Evolutionary conservation across 1,140 invertebrate species (phyloP).

Genomic region (Drosophila burlai): DNA sequence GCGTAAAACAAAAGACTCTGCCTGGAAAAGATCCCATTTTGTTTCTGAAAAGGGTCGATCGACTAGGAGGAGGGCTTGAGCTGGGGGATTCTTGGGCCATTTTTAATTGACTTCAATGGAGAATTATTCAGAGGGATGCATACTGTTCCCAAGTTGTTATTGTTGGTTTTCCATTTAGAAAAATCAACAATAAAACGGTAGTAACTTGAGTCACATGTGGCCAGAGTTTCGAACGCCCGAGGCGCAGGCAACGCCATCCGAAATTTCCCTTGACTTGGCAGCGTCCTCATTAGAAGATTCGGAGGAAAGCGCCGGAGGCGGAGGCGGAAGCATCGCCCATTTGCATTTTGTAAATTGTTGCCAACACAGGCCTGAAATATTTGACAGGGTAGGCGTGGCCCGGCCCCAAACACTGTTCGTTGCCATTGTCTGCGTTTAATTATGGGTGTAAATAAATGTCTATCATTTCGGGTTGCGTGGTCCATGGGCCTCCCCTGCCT

Average conservation of each 20-base stretch:
- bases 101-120: slow-evolving; percentile 59
- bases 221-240: slow-evolving; percentile 41
- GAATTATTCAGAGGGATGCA: slow-evolving; percentile 23
- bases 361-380: slow-evolving; percentile 66
- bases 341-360: slow-evolving; percentile 78
- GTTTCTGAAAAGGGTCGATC: slow-evolving; percentile 56
- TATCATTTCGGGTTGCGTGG: slow-evolving; percentile 60
- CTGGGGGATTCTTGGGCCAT: slow-evolving; percentile 4
- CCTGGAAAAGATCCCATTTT: slow-evolving; percentile 24
- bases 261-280: slow-evolving; percentile 59
- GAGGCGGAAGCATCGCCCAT: slow-evolving; percentile 40
- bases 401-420: slow-evolving; percentile 22
- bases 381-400: slow-evolving; percentile 59
- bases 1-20: slow-evolving; percentile 45
- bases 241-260: slow-evolving; percentile 26
- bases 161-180: slow-evolving; percentile 75
- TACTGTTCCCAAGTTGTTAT: slow-evolving; percentile 7
- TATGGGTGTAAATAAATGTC: slow-evolving; percentile 82
- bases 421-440: slow-evolving; percentile 80
- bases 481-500: slow-evolving; percentile 20
- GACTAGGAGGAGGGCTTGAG: slow-evolving; percentile 3
- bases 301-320: not conserved
- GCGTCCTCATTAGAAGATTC: slow-evolving; percentile 49
- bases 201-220: slow-evolving; percentile 63
- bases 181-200: slow-evolving; percentile 63